Evolutionary conservation across 2,797 vertebrate genomes (phyloP).

Genomic region (Astyanax mexicanus): DNA sequence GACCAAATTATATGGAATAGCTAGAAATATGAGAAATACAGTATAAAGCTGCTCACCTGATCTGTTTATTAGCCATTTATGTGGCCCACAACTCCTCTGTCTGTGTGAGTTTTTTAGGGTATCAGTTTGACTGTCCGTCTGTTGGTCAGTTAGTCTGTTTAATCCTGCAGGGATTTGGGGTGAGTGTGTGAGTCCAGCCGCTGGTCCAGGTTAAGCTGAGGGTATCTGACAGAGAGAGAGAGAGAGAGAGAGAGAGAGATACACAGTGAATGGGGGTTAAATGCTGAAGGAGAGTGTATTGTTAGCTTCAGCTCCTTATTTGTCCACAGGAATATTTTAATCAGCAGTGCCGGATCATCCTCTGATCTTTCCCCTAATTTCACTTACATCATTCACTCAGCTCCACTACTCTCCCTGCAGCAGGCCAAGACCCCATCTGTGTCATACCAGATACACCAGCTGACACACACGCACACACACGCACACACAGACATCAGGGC

Average conservation of each 20-base stretch:
- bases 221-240: slow-evolving; percentile 34
- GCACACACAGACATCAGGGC: background rate
- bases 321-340: slow-evolving; percentile 28
- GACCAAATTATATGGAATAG: background rate
- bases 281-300: background rate
- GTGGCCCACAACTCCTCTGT: slow-evolving; percentile 55
- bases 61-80: slow-evolving; percentile 87
- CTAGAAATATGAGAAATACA: background rate
- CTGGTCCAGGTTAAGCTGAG: slow-evolving; percentile 10
- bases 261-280: background rate
- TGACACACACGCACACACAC: background rate
- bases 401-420: background rate
- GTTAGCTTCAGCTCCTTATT: background rate
- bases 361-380: slow-evolving; percentile 4
- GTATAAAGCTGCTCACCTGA: slow-evolving; percentile 82
- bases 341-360: background rate
- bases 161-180: background rate
- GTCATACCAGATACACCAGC: background rate
- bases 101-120: slow-evolving; percentile 22
- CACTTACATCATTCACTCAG: background rate
- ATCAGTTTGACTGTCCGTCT: slow-evolving; percentile 24
- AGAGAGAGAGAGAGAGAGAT: background rate
- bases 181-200: background rate
- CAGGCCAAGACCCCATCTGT: slow-evolving; percentile 5
- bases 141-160: slow-evolving; percentile 6